phyloP scores from a whole-genome alignment of 92 coral and sea anemone species.

The Palythoa grandiflora region DNA sequence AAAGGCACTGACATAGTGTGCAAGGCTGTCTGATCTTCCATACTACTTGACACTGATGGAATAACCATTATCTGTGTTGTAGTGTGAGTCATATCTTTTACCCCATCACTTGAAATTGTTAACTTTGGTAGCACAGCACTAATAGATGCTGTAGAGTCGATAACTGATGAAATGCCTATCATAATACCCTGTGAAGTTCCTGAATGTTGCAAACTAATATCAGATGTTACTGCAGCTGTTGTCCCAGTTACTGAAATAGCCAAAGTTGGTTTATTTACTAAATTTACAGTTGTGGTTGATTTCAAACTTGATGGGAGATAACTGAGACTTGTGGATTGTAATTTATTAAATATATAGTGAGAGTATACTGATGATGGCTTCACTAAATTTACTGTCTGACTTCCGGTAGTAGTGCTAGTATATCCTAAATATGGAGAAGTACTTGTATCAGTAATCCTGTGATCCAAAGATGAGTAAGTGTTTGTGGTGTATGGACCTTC shows the following conservation, averaged over 20 bases:
- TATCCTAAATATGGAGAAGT: neutral
- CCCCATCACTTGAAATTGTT: neutral
- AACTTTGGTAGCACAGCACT: neutral
- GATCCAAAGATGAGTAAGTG: neutral
- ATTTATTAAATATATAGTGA: neutral
- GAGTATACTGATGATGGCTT: neutral
- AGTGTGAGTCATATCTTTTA: neutral
- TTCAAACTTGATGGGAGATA: neutral
- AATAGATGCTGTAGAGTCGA: neutral
- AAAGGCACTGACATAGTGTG: neutral
- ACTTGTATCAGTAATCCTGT: neutral
- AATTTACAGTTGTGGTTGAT: neutral
- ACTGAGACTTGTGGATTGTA: neutral
- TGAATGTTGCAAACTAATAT: neutral
- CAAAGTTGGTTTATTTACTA: neutral
- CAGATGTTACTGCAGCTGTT: neutral
- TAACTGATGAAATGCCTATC: neutral
- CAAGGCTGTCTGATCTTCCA: neutral
- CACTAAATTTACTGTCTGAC: neutral
- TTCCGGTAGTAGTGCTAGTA: neutral
- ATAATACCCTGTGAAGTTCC: neutral
- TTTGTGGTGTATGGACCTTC: conserved; percentile 25
- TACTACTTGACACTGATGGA: neutral
- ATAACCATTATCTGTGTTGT: neutral
- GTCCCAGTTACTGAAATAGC: neutral